Base-by-base conservation (phyloP, 2,113 vertebrate genomes). In the Vombatus ursinus region DNA sequence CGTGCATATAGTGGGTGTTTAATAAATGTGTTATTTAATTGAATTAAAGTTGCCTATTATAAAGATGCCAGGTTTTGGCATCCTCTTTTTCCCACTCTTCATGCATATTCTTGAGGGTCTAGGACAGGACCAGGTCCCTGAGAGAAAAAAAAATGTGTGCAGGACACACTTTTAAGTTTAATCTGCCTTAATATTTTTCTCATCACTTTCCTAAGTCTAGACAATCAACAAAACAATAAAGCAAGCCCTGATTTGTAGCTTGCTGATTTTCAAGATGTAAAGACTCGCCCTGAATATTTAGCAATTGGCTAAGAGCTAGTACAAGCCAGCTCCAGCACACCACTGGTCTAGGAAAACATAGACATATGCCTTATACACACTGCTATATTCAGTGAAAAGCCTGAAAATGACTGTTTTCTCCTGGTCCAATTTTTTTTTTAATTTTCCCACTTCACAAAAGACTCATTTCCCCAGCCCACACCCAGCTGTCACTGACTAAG, bases 401-500 rank as follows among this genome's bases (percentile, higher is more conserved):
- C 31, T n/a, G 94, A 93, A 90, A 54, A 57, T 44, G 91, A 90
- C 44, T 48, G 90, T 37, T 61, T 92, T 50, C 91, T 90, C 94
- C 94, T 90, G 92, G n/a, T n/a, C 91, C 2, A 7, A 7, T 44
- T 94, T 95, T n/a, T 92, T 93, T 61, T 84, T 77, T 90, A n/a
- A n/a, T 91, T 91, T 49, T 91, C 93, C 50, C 93, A 23, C 96
- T 94, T 92, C 90, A 91, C 24, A 89, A 52, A 91, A 53, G 92
- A 92, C 91, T 95, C 61, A 52, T 92, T 95, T 94, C 95, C 26
- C 95, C 93, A 95, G 53, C 57, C 96, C 90, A 93, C 92, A 92
- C 50, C 52, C 91, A 96, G 97, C 52, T 96, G 95, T 94, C 95
- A 96, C 68, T 97, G 96, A 95, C 91, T 96, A 94, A 96, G 93